Evolutionary conservation across 2,888 invertebrate species (phyloP).

Genomic region (Camponotus fellah): DNA sequence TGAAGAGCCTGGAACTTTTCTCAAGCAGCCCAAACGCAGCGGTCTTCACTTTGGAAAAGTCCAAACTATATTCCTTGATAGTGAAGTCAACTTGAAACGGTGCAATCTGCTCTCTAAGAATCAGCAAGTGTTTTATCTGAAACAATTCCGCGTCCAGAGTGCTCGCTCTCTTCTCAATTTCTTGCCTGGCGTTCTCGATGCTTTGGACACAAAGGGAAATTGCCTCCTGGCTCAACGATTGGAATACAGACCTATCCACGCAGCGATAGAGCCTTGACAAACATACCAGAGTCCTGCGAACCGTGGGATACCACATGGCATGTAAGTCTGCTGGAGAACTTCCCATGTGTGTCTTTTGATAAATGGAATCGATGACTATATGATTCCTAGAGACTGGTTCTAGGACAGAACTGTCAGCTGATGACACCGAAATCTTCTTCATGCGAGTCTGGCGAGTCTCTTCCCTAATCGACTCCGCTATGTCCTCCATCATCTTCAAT

Average conservation of each 20-base stretch:
- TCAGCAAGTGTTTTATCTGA: constrained; percentile 98
- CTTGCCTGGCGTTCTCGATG: constrained; percentile 92
- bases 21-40: constrained; percentile 93
- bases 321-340: constrained; percentile 98
- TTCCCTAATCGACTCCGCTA: constrained; percentile 83
- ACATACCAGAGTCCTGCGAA: constrained; percentile 97
- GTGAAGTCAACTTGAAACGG: constrained; percentile 98
- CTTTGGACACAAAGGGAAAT: constrained; percentile 97
- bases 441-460: constrained; percentile 81
- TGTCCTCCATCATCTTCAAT: constrained; percentile 98
- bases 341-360: constrained; percentile 82
- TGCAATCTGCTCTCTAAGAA: constrained; percentile 98
- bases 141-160: constrained; percentile 98
- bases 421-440: constrained; percentile 82
- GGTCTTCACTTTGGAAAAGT: constrained; percentile 96
- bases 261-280: constrained; percentile 97
- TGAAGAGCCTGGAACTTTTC: constrained; percentile 94
- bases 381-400: constrained; percentile 80
- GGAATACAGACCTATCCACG: constrained; percentile 97
- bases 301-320: constrained; percentile 99
- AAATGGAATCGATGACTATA: constrained; percentile 80
- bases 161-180: constrained; percentile 92
- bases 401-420: constrained; percentile 74
- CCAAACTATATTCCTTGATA: constrained; percentile 96
- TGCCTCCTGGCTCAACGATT: constrained; percentile 98